A percentile compares a stretch with the other conserved stretches of the same genome.
Evolutionary conservation across 2,888 invertebrate genomes (phyloP).

Genomic region (Stenodera caucasica): DNA sequence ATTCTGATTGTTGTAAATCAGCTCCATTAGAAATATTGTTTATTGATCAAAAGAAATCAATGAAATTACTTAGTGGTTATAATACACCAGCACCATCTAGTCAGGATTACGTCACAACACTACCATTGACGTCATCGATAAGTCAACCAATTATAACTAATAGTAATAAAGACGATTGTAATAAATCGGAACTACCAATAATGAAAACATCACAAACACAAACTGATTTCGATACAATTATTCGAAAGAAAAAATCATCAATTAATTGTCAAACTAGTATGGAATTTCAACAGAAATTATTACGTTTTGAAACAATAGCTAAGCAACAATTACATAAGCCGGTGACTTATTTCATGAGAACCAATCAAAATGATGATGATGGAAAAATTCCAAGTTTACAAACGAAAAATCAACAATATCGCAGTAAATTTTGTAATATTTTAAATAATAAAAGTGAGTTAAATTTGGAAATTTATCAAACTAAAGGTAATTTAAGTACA

Average conservation of each 20-base stretch:
- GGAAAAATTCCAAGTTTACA: constrained; percentile 59
- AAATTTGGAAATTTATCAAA: constrained; percentile 48
- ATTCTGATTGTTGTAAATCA: constrained; percentile 75
- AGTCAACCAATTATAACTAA: constrained; percentile 39
- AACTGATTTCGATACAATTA: constrained; percentile 51
- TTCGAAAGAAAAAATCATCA: constrained; percentile 46
- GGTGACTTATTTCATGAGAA: constrained; percentile 51
- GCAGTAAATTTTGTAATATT: constrained; percentile 56
- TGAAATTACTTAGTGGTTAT: neutral
- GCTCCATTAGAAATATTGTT: constrained; percentile 76
- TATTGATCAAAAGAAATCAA: constrained; percentile 34
- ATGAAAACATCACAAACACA: constrained; percentile 52
- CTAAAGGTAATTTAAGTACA: constrained; percentile 32
- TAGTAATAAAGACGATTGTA: constrained; percentile 42
- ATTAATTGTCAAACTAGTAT: constrained; percentile 46
- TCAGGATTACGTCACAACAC: too few relatives aligned
- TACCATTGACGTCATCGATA: constrained; percentile 12
- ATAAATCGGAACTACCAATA: neutral
- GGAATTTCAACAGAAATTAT: constrained; percentile 53
- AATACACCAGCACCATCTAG: constrained; percentile 52
- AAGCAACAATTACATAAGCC: constrained; percentile 39
- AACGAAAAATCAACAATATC: constrained; percentile 61
- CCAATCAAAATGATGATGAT: constrained; percentile 32
- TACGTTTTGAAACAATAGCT: constrained; percentile 50
- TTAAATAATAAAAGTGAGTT: constrained; percentile 54